Base-by-base conservation (phyloP, 1,140 invertebrate species). In the Chlorops oryzae region DNA sequence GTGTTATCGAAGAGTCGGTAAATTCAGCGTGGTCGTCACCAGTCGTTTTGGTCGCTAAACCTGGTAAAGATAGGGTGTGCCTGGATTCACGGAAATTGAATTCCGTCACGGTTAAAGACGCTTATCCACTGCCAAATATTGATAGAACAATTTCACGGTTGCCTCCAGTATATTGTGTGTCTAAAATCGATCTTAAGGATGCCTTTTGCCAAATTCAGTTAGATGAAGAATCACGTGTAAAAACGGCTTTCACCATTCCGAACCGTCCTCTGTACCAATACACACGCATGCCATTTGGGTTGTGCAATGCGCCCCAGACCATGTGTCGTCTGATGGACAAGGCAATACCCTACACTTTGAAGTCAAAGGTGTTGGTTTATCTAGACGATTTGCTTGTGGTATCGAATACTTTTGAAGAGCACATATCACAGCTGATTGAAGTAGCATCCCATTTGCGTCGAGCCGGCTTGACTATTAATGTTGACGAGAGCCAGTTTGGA, bases 291-390 rank as follows among this genome's bases (percentile, higher is more conserved):
- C n/a, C n/a, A n/a, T n/a, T n/a, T n/a, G n/a, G n/a, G n/a, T n/a
- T n/a, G n/a, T n/a, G n/a, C n/a, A n/a, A n/a, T n/a, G n/a, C n/a
- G n/a, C n/a, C n/a, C n/a, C n/a, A n/a, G n/a, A 52, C 50, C 1
- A 48, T 49, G 32, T 38, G 45, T 20, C 21, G 45, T 5, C 20
- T 55, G 2, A 51, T 51, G 47, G 49, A 47, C 41, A 57, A 45
- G 6, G 59, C 65, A 1, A 62, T 75, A 51, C 66, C 71, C 1
- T 71, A 73, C 55, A 69, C 71, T 3, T 51, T 75, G 1, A 32
- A 35, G 21, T 32, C 46, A 47, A 37, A 17, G 58, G 42, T 56
- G 0, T 40, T 54, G 25, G 48, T 53, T 3, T 56, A 56, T 21
- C 35, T 57, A 7, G 51, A 57, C 18, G 55, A 50, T 12, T 22